Percentiles rank a stretch among this genome's conserved stretches.
Evolutionary conservation across 2,797 vertebrate genomes (phyloP).

Genomic region (Danio choprae): DNA sequence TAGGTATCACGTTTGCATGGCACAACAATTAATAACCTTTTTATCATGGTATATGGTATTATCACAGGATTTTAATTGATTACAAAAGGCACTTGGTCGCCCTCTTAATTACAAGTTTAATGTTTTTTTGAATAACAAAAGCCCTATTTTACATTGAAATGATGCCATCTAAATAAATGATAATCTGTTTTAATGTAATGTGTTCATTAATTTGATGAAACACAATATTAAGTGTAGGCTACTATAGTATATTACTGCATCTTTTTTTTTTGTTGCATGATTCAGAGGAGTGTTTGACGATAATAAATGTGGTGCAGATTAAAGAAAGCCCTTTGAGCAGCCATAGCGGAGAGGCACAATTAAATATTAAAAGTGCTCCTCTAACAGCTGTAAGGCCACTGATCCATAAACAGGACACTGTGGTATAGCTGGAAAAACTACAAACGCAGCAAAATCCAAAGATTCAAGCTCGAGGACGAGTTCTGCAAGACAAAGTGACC

Average conservation of each 20-base stretch:
- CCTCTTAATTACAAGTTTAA: no score
- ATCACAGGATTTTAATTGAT: no score
- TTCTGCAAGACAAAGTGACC: slow-evolving; percentile 17
- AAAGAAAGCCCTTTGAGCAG: slow-evolving; percentile 22
- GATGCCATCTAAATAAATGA: no score
- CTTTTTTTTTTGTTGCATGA: neutral
- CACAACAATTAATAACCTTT: no score
- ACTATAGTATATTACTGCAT: neutral
- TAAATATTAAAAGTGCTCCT: slow-evolving; percentile 73
- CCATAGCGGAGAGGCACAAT: slow-evolving; percentile 62
- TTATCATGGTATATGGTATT: no score
- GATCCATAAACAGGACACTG: slow-evolving; percentile 75
- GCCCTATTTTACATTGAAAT: no score
- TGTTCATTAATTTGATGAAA: neutral
- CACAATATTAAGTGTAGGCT: neutral
- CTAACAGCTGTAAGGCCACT: slow-evolving; percentile 72
- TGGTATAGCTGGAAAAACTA: slow-evolving; percentile 44
- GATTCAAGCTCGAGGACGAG: neutral
- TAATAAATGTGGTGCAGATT: slow-evolving; percentile 22
- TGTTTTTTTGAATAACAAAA: no score
- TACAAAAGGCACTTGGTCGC: no score
- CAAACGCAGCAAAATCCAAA: slow-evolving; percentile 44
- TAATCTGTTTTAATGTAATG: neutral
- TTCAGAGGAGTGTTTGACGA: neutral
- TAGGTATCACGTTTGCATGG: no score